Percentiles rank a stretch among this genome's conserved stretches.
phyloP scores from a whole-genome alignment of 2,113 vertebrate genomes.

The Pterocles gutturalis region DNA sequence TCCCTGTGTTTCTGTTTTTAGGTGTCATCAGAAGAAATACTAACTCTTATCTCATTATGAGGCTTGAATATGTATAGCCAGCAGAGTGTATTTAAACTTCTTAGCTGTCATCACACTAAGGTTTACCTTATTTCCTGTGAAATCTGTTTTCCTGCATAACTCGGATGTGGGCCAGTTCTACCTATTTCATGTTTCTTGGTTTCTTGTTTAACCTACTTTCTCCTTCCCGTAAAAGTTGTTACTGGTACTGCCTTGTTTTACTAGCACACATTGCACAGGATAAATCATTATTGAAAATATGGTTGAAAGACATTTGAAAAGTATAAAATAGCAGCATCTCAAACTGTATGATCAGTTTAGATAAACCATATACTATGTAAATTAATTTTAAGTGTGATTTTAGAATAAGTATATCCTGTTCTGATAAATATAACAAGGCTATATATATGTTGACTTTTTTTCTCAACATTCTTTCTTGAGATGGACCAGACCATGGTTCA shows the following conservation, averaged over 20 bases:
- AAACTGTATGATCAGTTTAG: conserved; percentile 9
- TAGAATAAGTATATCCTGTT: neutral
- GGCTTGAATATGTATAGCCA: neutral
- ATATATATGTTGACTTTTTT: neutral
- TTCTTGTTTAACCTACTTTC: conserved; percentile 89
- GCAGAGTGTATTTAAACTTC: neutral
- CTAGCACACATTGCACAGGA: conserved; percentile 68
- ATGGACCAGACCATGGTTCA: neutral
- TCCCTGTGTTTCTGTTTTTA: neutral
- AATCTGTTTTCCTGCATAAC: conserved; percentile 72
- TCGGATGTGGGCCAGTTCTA: conserved; percentile 75
- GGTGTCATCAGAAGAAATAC: neutral
- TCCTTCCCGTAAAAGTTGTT: conserved; percentile 86
- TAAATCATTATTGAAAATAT: conserved; percentile 63
- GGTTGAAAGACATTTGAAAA: conserved; percentile 24
- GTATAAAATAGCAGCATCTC: conserved; percentile 46
- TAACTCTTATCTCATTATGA: neutral
- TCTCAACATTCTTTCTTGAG: neutral
- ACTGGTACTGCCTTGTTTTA: conserved; percentile 74
- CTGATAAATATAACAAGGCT: too few species aligned
- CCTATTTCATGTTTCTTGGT: conserved; percentile 71
- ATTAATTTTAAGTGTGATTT: neutral
- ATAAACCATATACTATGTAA: neutral
- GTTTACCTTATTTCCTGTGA: conserved; percentile 74
- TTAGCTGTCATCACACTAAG: conserved; percentile 14